Percentiles rank a stretch among this genome's conserved stretches.
Conservation (phyloP, 2,113 vertebrate species). For the Oenanthe oenanthe region DNA sequence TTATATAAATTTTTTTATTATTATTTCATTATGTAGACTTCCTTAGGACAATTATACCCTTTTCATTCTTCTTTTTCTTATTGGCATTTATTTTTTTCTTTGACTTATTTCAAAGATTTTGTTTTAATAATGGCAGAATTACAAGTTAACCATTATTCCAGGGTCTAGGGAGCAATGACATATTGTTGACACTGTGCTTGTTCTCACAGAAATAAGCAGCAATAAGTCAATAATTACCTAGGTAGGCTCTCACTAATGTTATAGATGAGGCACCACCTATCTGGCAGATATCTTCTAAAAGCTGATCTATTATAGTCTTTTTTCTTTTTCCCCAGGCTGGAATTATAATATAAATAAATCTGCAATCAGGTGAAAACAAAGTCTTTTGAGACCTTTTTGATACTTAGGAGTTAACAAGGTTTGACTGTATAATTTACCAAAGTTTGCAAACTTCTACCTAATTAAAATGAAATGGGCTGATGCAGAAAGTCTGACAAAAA, state of each 20-base stretch:
- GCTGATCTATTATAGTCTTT: not conserved
- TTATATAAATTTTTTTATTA: not conserved
- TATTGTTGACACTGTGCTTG: not conserved
- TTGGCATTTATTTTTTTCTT: not conserved
- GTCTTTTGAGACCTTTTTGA: not conserved
- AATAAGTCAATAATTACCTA: not conserved
- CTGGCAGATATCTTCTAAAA: not conserved
- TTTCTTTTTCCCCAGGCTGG: fast-evolving
- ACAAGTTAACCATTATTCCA: not conserved
- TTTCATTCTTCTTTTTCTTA: not conserved
- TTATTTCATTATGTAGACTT: not conserved
- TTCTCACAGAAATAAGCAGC: not conserved
- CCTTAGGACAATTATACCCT: not conserved
- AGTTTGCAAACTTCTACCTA: not conserved
- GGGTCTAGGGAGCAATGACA: not conserved
- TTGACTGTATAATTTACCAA: not conserved
- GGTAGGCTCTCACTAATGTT: not conserved
- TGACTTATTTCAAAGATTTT: not conserved
- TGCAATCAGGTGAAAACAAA: not conserved
- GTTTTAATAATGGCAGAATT: not conserved
- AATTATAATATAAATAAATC: not conserved
- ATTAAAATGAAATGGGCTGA: not conserved
- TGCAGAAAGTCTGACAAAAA: not conserved
- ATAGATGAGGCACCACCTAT: not conserved
- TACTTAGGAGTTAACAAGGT: not conserved